Evolutionary conservation across 64 coral and sea anemone genomes (phyloP).

Genomic region (Exaiptasia diaphana): DNA sequence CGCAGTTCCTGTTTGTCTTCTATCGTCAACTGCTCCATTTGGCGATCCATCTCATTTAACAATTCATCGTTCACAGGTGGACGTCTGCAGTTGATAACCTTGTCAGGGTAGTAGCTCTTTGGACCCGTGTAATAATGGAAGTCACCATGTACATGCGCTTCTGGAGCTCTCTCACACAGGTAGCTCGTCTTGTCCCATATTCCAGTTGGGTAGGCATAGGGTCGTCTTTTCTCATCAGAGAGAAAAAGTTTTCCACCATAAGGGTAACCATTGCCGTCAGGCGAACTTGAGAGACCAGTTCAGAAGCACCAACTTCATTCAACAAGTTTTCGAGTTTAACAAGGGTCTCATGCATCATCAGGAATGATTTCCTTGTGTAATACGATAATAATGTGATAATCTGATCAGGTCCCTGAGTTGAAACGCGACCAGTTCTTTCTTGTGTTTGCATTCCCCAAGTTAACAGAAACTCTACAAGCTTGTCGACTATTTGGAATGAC

Average conservation of each 20-base stretch:
- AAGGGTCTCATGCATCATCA: constrained; percentile 20
- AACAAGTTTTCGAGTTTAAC: constrained; percentile 14
- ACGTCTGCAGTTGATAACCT: not conserved
- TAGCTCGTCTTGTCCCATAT: constrained; percentile 23
- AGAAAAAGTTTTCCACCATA: constrained; percentile 50
- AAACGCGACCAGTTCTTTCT: no score
- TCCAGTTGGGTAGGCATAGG: constrained; percentile 38
- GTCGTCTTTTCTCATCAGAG: constrained; percentile 40
- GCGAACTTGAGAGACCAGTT: constrained; percentile 6
- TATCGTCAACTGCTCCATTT: constrained; percentile 20
- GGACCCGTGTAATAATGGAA: constrained; percentile 16
- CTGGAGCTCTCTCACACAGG: constrained; percentile 38
- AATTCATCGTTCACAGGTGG: constrained; percentile 9
- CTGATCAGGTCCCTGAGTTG: constrained; percentile 8
- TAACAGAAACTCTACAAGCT: no score
- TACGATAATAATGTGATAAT: constrained; percentile 2
- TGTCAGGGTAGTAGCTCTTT: constrained; percentile 28
- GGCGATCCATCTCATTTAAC: constrained; percentile 2
- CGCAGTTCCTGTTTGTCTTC: constrained; percentile 26
- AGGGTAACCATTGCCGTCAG: constrained; percentile 34
- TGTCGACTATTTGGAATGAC: no score
- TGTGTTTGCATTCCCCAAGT: no score
- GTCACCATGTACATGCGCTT: constrained; percentile 4
- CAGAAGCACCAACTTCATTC: not conserved
- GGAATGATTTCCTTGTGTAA: not conserved